Evolutionary conservation across 2,888 invertebrate species (phyloP), one percentile per base, ranked within the genome.

Genomic region (Andrena minutula): DNA sequence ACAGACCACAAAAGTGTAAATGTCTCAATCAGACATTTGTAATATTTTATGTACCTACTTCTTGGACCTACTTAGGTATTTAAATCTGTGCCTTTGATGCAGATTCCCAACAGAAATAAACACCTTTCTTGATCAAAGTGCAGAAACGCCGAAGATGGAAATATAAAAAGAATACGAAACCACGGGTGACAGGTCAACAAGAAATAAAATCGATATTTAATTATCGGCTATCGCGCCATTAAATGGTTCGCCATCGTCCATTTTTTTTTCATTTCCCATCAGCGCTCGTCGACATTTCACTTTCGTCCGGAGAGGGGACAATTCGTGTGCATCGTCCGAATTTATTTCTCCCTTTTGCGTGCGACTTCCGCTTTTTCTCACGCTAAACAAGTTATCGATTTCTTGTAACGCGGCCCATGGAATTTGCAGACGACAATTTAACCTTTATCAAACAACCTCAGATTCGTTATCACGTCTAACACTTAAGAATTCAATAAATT

Each of bases 151-250:
- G 32, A 30, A 64, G 41, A 58, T 6, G 2, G 32, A 49, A n/a
- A 16, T 0, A 35, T 5, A 30, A 30, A 63, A 58, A 2, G 32
- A 63, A 32, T 26, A 41, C 2, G 10, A 60, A 64, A 35, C 12
- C 32, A 64, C 23, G 32, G 26, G 58, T 68, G 47, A 23, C 49
- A n/a, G 56, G 65, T 41, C 63, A 77, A 12, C n/a, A 49, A 51
- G 49, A 70, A 63, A 47, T 23, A 26, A 77, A 84, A 84, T 87
- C 86, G 73, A 84, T 87, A 83, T 83, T 78, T 88, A 83, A 86
- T 88, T 83, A 83, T 79, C 70, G 74, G 58, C 63, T 75, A 72
- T 73, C 41, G 60, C 60, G 1, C 30, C 47, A 53, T 65, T 76
- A 66, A 70, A 32, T 23, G 65, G 58, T n/a, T 10, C 64, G 47